Percentiles rank a stretch among this genome's conserved stretches.
These are phyloP conservation scores for Dendrocopos noguchii DNA, from an alignment of 2,113 vertebrate species.

Conservation along the genomic window DNA sequence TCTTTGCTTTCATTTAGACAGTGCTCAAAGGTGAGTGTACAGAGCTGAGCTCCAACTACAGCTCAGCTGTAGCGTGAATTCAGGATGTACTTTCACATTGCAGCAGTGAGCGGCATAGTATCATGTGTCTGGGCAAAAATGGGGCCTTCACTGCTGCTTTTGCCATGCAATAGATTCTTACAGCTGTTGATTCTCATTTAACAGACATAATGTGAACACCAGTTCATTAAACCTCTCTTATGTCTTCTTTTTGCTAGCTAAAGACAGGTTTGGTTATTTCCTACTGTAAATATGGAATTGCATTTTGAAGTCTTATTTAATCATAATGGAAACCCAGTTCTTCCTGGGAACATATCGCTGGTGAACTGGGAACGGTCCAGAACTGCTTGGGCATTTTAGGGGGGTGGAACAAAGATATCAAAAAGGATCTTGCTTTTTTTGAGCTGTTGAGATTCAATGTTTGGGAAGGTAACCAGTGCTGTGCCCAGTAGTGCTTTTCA, in stretches of 20 bases:
- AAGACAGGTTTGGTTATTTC: neutral
- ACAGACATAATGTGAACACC: neutral
- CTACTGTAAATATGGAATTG: neutral
- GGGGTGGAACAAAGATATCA: neutral
- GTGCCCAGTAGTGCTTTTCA: neutral
- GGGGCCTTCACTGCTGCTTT: neutral
- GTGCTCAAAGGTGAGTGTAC: neutral
- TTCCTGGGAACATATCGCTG: neutral
- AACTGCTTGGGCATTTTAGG: neutral
- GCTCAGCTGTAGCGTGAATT: neutral
- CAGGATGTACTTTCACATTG: neutral
- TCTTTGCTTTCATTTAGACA: neutral
- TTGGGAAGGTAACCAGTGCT: neutral
- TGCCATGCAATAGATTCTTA: neutral
- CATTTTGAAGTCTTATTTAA: neutral
- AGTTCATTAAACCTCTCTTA: neutral
- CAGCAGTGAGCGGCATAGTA: neutral
- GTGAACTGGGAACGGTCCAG: neutral
- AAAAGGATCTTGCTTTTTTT: neutral
- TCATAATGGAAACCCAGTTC: neutral
- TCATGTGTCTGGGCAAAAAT: neutral
- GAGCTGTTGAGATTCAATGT: neutral
- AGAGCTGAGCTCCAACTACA: neutral
- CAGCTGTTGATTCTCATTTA: neutral
- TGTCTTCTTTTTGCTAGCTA: neutral